Percentiles rank a stretch among this genome's conserved stretches.
Evolutionary conservation across 2,113 vertebrate genomes (phyloP).

Genomic region (Ameiurus melas): DNA sequence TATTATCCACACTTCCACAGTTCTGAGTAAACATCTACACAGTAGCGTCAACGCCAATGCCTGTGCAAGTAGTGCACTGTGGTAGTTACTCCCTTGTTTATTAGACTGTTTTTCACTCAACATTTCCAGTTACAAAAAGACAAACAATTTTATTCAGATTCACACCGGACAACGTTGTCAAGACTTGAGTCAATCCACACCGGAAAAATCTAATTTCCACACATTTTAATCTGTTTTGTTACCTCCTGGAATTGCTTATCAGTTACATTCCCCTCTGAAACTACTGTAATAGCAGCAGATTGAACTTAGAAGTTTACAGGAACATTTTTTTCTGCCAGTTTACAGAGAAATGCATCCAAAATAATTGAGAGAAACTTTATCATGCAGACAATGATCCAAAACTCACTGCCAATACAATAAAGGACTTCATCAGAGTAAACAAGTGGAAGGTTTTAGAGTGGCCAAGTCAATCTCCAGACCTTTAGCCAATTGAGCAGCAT

Average conservation of each 20-base stretch:
- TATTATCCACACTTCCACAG: background rate
- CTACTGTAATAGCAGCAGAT: too few relatives aligned
- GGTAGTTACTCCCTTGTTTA: background rate
- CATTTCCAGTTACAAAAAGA: background rate
- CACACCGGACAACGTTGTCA: background rate
- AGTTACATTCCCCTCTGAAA: background rate
- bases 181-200: background rate
- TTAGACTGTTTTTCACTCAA: background rate
- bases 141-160: background rate
- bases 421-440: too few relatives aligned
- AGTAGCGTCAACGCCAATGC: background rate
- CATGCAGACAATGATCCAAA: too few relatives aligned
- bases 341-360: too few relatives aligned
- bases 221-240: background rate
- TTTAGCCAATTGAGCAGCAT: too few relatives aligned
- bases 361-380: too few relatives aligned
- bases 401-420: too few relatives aligned
- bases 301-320: too few relatives aligned
- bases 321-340: too few relatives aligned
- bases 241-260: background rate
- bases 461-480: too few relatives aligned
- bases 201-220: background rate
- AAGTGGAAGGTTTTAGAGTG: too few relatives aligned
- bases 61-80: too few relatives aligned
- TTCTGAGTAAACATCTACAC: background rate